Conservation (phyloP, 1,140 invertebrate species). For the Berghia stephanieae region DNA sequence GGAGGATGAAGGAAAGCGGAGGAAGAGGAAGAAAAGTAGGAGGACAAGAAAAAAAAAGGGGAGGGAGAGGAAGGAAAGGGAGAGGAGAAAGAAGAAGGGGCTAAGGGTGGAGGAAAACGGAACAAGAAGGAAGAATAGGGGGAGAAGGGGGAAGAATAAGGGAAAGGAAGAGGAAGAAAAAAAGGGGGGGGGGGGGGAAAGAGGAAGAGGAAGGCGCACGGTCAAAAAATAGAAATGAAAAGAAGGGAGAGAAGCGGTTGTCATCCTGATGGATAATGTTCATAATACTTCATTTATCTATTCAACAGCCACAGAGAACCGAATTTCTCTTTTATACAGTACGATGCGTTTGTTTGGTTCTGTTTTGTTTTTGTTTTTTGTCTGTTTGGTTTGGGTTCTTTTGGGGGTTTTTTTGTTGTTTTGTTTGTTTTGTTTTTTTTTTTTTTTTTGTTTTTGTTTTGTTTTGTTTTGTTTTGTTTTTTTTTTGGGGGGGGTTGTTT, state of each 20-base stretch:
- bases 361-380: no score
- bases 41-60: background rate
- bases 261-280: no score
- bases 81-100: background rate
- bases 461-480: no score
- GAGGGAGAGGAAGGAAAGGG: background rate
- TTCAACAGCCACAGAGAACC: no score
- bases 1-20: background rate
- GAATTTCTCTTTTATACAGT: no score
- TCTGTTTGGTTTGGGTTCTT: no score
- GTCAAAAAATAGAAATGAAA: background rate
- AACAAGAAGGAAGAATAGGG: background rate
- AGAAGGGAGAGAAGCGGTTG: background rate
- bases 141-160: background rate
- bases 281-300: no score
- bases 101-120: background rate
- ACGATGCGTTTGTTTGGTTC: no score
- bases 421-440: no score
- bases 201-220: background rate
- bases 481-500: no score
- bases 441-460: no score
- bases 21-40: background rate
- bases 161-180: background rate
- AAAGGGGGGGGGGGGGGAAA: background rate
- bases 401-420: no score